Percentiles rank a stretch among this genome's conserved stretches.
Evolutionary conservation across 2,888 invertebrate species (phyloP).

Genomic region (Zaprionus obscuricornis): DNA sequence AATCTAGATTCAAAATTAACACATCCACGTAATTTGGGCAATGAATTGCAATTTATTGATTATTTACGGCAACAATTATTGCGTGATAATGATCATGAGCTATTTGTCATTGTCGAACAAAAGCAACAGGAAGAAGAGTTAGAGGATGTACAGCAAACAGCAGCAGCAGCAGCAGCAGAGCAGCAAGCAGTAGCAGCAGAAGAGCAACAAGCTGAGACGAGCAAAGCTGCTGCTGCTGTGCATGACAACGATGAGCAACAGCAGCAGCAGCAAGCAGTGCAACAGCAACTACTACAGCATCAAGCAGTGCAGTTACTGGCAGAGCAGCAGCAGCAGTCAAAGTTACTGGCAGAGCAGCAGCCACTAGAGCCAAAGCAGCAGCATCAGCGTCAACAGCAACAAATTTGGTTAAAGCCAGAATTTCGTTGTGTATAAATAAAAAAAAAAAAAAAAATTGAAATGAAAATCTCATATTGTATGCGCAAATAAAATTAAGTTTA

Average conservation of each 20-base stretch:
- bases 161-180: no score
- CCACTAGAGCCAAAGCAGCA: neutral
- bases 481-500: neutral
- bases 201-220: no score
- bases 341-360: neutral
- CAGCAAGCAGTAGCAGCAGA: no score
- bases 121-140: no score
- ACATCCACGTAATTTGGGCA: slow-evolving; percentile 21
- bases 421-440: slow-evolving; percentile 1
- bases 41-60: slow-evolving; percentile 23
- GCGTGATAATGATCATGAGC: slow-evolving; percentile 20
- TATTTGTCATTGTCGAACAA: slow-evolving; percentile 29
- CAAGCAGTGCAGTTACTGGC: no score
- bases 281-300: neutral
- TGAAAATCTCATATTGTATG: no score
- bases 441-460: no score
- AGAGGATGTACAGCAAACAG: no score
- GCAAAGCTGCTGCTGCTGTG: no score
- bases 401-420: slow-evolving; percentile 27
- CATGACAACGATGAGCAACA: no score
- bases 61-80: slow-evolving; percentile 20
- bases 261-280: neutral
- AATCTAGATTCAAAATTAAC: slow-evolving; percentile 46
- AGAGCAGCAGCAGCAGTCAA: no score
- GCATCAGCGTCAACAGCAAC: no score